Percentiles rank a stretch among this genome's conserved stretches.
Conservation (phyloP, 2,113 vertebrate genomes). For the Terrapene triunguis region DNA sequence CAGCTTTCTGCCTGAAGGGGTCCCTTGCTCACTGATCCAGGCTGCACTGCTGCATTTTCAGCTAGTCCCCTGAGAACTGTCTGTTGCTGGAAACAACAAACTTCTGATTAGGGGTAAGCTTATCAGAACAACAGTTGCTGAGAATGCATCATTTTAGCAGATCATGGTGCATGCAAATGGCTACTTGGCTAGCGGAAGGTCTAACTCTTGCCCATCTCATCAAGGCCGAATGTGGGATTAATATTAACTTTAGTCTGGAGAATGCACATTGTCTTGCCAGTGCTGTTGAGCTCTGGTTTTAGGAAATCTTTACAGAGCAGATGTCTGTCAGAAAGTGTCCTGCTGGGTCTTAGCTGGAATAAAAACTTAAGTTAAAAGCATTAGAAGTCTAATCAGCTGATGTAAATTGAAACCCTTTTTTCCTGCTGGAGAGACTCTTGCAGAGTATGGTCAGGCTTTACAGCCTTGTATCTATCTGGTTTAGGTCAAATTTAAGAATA, state of each 20-base stretch:
- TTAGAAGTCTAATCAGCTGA: not conserved
- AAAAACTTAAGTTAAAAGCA: not conserved
- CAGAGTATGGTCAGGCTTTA: not conserved
- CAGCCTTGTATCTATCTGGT: not conserved
- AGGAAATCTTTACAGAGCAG: not conserved
- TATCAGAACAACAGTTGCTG: not conserved
- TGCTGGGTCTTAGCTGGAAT: not conserved
- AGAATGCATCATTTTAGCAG: not conserved
- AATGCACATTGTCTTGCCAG: not conserved
- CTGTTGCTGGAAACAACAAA: slow-evolving; percentile 56
- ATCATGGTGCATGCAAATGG: not conserved
- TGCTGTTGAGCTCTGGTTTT: not conserved
- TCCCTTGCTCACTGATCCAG: slow-evolving; percentile 41
- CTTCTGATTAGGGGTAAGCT: not conserved
- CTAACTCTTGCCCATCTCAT: not conserved
- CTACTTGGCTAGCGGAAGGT: not conserved
- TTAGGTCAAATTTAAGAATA: not conserved
- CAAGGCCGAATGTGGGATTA: not conserved
- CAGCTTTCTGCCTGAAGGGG: slow-evolving; percentile 55
- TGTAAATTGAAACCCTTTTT: not conserved
- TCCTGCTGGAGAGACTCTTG: not conserved
- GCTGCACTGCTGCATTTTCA: slow-evolving; percentile 36
- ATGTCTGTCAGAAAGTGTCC: not conserved
- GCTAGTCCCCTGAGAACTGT: slow-evolving; percentile 43
- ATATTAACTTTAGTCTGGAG: not conserved